These are phyloP conservation scores for Cistogaster globosa DNA, from an alignment of 2,888 invertebrate species.

Conservation along the genomic window DNA sequence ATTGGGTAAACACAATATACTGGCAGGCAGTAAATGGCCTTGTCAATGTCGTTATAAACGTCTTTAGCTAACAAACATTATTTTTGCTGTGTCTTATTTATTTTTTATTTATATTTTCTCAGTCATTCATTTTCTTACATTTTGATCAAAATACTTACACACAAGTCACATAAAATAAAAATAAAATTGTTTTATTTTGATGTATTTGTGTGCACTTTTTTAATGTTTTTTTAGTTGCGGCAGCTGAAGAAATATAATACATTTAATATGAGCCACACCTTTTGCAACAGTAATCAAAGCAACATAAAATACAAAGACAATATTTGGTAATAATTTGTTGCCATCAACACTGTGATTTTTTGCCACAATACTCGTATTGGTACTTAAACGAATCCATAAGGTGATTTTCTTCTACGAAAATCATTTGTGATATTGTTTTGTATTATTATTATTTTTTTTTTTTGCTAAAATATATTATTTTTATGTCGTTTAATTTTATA, in stretches of 20 bases:
- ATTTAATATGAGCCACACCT: conserved; percentile 63
- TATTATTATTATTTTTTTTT: too few species aligned
- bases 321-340: conserved; percentile 60
- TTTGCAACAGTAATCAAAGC: conserved; percentile 38
- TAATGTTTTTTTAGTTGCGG: conserved; percentile 34
- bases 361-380: background rate
- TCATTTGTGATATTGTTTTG: background rate
- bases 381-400: conserved; percentile 46
- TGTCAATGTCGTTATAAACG: conserved; percentile 73
- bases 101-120: conserved; percentile 4
- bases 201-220: background rate
- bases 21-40: conserved; percentile 65
- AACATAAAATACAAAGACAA: conserved; percentile 23
- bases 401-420: conserved; percentile 25
- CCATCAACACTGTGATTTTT: conserved; percentile 48
- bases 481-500: background rate
- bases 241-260: conserved; percentile 49
- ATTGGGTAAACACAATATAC: background rate
- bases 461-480: conserved; percentile 8
- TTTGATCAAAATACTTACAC: conserved; percentile 8
- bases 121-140: conserved; percentile 2
- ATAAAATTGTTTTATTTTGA: conserved; percentile 46
- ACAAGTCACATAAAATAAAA: conserved; percentile 6
- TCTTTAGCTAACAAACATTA: conserved; percentile 26
- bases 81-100: background rate